These are phyloP conservation scores for Oligia fasciuncula DNA, from an alignment of 2,888 invertebrate species.

Conservation along the genomic window DNA sequence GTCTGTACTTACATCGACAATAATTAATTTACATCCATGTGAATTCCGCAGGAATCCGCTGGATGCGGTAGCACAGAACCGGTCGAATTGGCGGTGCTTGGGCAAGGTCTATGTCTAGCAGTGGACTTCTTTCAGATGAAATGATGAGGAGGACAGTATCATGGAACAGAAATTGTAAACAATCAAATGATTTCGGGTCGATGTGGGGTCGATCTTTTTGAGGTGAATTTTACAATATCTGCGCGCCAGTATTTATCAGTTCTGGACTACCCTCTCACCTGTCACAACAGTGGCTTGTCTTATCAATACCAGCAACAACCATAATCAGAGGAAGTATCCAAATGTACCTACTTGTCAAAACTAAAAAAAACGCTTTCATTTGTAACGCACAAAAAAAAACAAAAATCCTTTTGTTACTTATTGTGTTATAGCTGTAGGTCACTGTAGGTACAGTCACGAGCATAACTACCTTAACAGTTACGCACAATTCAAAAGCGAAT, in stretches of 20 bases:
- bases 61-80: too few species aligned
- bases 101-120: too few species aligned
- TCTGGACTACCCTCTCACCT: background rate
- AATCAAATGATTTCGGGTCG: background rate
- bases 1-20: background rate
- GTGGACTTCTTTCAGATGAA: too few species aligned
- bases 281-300: background rate
- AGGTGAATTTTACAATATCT: background rate
- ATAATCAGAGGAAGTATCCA: background rate
- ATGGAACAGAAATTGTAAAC: background rate
- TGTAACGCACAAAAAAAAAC: background rate
- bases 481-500: background rate
- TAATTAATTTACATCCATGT: background rate
- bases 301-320: background rate
- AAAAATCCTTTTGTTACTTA: slow-evolving; percentile 1
- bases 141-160: too few species aligned
- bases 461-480: background rate
- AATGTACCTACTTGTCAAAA: background rate
- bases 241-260: background rate
- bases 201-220: background rate
- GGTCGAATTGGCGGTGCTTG: too few species aligned
- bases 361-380: slow-evolving; percentile 7
- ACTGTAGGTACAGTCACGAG: background rate
- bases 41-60: too few species aligned
- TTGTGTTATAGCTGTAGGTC: background rate